These are phyloP conservation scores for Subacronicta megacephala DNA, from an alignment of 2,888 invertebrate genomes.

Conservation along the genomic window DNA sequence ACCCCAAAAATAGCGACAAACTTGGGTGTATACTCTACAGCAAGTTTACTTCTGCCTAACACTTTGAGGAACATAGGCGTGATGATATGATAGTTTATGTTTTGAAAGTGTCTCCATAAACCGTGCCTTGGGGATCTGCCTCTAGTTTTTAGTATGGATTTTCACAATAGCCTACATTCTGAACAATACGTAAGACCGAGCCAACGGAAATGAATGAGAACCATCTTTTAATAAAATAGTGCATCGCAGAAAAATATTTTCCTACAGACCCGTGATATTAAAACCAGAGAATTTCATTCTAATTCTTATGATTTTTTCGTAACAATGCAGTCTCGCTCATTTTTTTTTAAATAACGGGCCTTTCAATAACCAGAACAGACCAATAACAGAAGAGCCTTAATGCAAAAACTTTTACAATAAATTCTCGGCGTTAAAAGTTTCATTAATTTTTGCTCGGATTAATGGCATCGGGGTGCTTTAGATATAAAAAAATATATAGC, in stretches of 20 bases:
- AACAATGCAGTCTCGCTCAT: background rate
- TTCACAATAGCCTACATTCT: conserved; percentile 38
- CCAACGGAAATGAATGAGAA: conserved; percentile 38
- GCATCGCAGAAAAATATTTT: conserved; percentile 24
- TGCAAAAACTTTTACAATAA: conserved; percentile 29
- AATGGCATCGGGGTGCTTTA: conserved; percentile 4
- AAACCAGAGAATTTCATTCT: background rate
- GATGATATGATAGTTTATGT: too few relatives aligned
- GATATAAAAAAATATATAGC: too few relatives aligned
- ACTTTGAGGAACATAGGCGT: too few relatives aligned
- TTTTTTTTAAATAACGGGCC: conserved; percentile 1
- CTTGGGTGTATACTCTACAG: too few relatives aligned
- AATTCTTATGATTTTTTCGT: background rate
- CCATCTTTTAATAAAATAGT: conserved; percentile 31
- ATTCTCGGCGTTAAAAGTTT: conserved; percentile 15
- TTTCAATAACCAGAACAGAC: too few relatives aligned
- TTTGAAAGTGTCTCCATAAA: conserved; percentile 1
- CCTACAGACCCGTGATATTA: conserved; percentile 16
- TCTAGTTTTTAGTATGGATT: conserved; percentile 30
- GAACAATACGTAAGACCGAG: conserved; percentile 34
- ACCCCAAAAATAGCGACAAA: too few relatives aligned
- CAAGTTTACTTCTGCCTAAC: too few relatives aligned
- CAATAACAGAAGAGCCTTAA: conserved; percentile 17
- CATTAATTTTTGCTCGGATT: conserved; percentile 19
- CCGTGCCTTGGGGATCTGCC: conserved; percentile 18